Conservation (phyloP, 2,888 invertebrate genomes). For the Cerastoderma edule region DNA sequence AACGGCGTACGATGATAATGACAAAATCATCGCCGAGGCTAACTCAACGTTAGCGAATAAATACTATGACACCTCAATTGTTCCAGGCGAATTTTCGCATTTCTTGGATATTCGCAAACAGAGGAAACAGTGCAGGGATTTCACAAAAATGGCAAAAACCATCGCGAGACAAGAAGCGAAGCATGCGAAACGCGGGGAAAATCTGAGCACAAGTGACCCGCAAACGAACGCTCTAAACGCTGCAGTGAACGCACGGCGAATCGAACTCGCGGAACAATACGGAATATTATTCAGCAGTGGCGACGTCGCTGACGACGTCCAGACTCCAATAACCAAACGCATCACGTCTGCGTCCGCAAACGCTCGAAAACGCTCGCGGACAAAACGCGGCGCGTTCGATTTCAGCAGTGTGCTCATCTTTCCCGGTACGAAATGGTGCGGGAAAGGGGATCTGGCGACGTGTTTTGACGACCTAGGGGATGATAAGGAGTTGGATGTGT, state of each 20-base stretch:
- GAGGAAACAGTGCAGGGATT: constrained; percentile 2
- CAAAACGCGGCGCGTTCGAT: constrained; percentile 51
- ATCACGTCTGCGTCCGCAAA: too few relatives aligned
- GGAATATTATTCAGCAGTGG: neutral
- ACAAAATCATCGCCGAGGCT: constrained; percentile 25
- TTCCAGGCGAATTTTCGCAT: neutral
- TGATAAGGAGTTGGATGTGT: constrained; percentile 92
- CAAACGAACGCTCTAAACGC: neutral
- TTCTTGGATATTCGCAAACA: neutral
- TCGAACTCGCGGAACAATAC: neutral
- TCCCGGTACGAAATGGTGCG: constrained; percentile 97
- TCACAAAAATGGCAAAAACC: constrained; percentile 16
- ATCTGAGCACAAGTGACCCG: neutral
- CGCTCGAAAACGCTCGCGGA: constrained; percentile 42
- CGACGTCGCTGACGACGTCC: neutral
- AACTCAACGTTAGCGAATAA: constrained; percentile 21
- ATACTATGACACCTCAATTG: neutral
- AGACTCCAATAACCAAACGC: too few relatives aligned
- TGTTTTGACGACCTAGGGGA: constrained; percentile 93
- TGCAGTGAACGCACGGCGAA: neutral
- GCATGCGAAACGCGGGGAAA: constrained; percentile 4
- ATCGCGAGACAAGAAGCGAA: constrained; percentile 10
- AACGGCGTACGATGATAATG: neutral
- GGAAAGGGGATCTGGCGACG: constrained; percentile 92
- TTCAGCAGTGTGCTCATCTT: constrained; percentile 87